Evolutionary conservation across 2,797 vertebrate genomes (phyloP).

Genomic region (Typhlichthys eigenmanni): DNA sequence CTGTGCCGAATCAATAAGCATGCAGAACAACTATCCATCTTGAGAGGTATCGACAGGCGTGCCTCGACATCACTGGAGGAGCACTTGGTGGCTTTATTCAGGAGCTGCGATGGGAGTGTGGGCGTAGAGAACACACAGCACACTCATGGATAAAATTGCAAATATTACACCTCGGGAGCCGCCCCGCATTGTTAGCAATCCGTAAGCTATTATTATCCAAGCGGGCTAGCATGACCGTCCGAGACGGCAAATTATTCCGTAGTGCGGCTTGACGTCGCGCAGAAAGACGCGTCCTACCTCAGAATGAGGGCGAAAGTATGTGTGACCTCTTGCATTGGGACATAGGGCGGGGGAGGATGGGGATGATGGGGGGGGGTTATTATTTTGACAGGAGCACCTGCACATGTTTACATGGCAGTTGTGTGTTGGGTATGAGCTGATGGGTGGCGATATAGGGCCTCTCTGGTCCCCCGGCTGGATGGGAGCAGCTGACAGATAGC

Average conservation of each 20-base stretch:
- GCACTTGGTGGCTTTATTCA: constrained; percentile 78
- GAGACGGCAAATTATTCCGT: too few relatives aligned
- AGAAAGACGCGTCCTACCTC: not conserved
- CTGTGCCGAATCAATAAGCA: constrained; percentile 93
- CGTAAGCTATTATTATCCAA: constrained; percentile 32
- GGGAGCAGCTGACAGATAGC: constrained; percentile 82
- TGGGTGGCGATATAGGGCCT: constrained; percentile 72
- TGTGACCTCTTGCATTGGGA: constrained; percentile 46
- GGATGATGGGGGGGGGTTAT: constrained; percentile 11
- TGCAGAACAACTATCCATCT: constrained; percentile 91
- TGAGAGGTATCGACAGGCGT: constrained; percentile 86
- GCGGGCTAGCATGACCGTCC: too few relatives aligned
- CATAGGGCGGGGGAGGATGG: not conserved
- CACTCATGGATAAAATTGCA: constrained; percentile 50
- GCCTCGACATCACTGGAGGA: constrained; percentile 68
- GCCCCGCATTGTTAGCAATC: constrained; percentile 48
- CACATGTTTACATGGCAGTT: constrained; percentile 78
- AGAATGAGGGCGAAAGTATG: constrained; percentile 29
- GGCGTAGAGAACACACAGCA: constrained; percentile 35
- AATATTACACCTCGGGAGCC: constrained; percentile 34
- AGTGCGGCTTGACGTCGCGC: not conserved
- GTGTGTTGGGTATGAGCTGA: constrained; percentile 70
- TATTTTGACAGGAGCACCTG: constrained; percentile 71
- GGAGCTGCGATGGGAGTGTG: constrained; percentile 54
- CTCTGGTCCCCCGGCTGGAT: constrained; percentile 66